Percentiles rank a stretch among this genome's conserved stretches.
Conservation (phyloP, 2,888 invertebrate species). For the Andrena hattorfiana region DNA sequence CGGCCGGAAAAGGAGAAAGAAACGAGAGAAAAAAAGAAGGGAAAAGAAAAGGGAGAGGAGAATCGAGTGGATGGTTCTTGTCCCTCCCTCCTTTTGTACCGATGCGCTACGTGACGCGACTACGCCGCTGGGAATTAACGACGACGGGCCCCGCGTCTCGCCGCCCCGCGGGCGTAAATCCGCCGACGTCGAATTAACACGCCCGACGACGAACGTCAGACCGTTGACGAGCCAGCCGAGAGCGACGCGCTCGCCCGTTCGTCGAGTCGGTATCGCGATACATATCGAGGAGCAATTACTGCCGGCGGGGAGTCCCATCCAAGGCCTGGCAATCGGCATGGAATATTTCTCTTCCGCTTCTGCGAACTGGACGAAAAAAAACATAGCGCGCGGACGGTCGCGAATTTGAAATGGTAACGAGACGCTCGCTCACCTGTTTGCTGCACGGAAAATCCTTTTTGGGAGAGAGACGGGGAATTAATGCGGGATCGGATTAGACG, state of each 20-base stretch:
- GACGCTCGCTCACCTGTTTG: neutral
- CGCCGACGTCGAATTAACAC: conserved; percentile 53
- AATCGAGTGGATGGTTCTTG: conserved; percentile 59
- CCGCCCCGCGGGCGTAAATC: conserved; percentile 45
- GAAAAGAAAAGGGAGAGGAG: conserved; percentile 15
- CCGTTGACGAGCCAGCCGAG: neutral
- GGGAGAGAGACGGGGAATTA: neutral
- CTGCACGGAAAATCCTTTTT: no score
- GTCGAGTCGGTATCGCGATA: conserved; percentile 26
- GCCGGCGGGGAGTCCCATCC: neutral
- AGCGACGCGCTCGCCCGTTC: neutral
- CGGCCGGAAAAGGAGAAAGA: conserved; percentile 66
- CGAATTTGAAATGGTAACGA: conserved; percentile 19
- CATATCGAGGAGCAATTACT: conserved; percentile 37
- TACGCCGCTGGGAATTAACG: conserved; percentile 56
- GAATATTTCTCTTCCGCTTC: conserved; percentile 29
- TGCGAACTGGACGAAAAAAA: conserved; percentile 13
- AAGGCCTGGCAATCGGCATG: neutral
- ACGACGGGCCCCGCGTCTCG: conserved; percentile 19
- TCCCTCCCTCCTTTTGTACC: conserved; percentile 44
- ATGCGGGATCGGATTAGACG: neutral
- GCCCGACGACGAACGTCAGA: neutral
- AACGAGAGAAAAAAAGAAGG: conserved; percentile 40
- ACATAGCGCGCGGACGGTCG: neutral
- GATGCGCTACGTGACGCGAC: conserved; percentile 67